Base-by-base conservation (phyloP, 2,113 vertebrate genomes). In the Willisornis vidua region DNA sequence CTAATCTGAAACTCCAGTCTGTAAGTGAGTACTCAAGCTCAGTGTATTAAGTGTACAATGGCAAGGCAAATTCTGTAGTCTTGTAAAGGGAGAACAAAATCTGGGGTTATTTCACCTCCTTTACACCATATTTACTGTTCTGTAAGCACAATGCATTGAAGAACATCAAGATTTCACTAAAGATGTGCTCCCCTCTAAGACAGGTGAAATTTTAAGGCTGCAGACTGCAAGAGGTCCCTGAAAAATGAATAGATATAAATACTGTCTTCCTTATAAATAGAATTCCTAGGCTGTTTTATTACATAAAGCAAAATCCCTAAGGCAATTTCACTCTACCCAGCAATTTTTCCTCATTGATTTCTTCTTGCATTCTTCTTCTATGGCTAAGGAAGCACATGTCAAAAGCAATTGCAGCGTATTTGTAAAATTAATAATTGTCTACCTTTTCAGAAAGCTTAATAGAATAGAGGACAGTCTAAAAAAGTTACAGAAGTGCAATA, bases 331-430 rank as follows among this genome's bases (percentile, higher is more conserved):
- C n/a, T 91, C 59, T 87, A 93, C 62, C 66, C 67, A 89, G 70
- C 66, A 88, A 45, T 89, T 95, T 94, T 95, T 95, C 80, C 49
- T 57, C 61, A 79, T 94, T 94, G 68, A 90, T 94, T 92, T 93
- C 74, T 82, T 88, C 77, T 92, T 89, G 58, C 48, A 45, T 90
- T 88, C 79, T 93, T 95, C 76, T 93, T 93, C 78, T 48, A 78
- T 90, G 67, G 33, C 79, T 75, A 81, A 94, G 85, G 83, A 96
- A 94, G 79, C 52, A 78, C 26, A 92, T 71, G 83, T 91, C 79
- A 92, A 96, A 96, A 96, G 76, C 72, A 90, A 86, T 94, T 93
- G 66, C 48, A 72, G n/a, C 31, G 4, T 88, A 78, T 96, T 93
- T 85, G 80, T 93, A 67, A 68, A 76, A 92, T 84, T 95, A 95